Base-by-base conservation (phyloP, 2,797 vertebrate genomes). In the Betta splendens region DNA sequence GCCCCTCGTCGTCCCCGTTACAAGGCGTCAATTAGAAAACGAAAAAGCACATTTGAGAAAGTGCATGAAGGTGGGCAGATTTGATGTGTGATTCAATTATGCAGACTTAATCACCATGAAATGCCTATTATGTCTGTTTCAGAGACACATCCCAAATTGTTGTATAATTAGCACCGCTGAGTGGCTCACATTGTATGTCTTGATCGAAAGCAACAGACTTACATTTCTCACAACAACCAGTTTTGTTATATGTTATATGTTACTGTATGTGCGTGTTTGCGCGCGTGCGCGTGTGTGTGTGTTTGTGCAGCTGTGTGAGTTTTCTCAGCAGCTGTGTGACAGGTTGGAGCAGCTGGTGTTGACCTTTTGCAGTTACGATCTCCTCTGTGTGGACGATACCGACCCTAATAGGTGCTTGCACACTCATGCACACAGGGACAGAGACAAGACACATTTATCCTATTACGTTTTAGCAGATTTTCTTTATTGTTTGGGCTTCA, bases 241-340 rank as follows among this genome's bases (percentile, higher is more conserved):
- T n/a, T n/a, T n/a, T n/a, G n/a, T n/a, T n/a, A n/a, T n/a, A n/a
- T n/a, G n/a, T n/a, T n/a, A n/a, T n/a, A n/a, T n/a, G n/a, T n/a
- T n/a, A n/a, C n/a, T n/a, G n/a, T n/a, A n/a, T n/a, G n/a, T n/a
- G n/a, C n/a, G n/a, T n/a, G n/a, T n/a, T n/a, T n/a, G n/a, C n/a
- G n/a, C n/a, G n/a, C n/a, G n/a, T n/a, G n/a, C n/a, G n/a, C n/a
- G n/a, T 36, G 5, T 55, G 23, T 51, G 18, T 31, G 7, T 29
- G 31, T 37, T 48, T 20, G 17, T 50, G 33, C 80, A 94, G 93
- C 86, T 94, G 75, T 64, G 93, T 50, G 85, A 91, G 36, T 89
- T 95, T 69, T 94, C 93, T 31, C 90, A 95, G 70, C 90, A 93
- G 85, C 86, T 95, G 77, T 91, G 91, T 52, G 86, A 87, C 21